Conservation (phyloP, 2,113 vertebrate genomes). For the Cheilinus undulatus region DNA sequence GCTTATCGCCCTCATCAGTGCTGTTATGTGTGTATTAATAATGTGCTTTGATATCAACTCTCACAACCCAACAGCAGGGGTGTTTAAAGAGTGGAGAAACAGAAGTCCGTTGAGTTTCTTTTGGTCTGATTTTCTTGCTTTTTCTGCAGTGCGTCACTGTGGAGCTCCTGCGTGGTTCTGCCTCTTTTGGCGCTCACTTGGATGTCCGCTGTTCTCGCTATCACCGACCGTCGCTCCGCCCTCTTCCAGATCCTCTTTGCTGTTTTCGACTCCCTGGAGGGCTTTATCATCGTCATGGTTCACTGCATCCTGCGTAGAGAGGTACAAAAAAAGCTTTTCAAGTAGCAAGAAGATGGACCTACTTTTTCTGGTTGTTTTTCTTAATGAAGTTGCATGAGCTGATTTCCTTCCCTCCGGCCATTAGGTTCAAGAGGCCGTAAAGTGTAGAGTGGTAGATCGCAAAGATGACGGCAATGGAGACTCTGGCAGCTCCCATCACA, state of each 20-base stretch:
- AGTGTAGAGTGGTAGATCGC: conserved; percentile 96
- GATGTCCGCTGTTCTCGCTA: conserved; percentile 98
- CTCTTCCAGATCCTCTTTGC: conserved; percentile 99
- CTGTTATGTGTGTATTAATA: conserved; percentile 62
- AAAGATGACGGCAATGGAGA: conserved; percentile 98
- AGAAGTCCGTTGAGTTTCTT: not conserved
- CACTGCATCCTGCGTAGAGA: conserved; percentile 97
- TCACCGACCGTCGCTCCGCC: conserved; percentile 96
- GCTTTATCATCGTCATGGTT: conserved; percentile 98
- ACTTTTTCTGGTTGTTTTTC: conserved; percentile 5
- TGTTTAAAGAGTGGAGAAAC: conserved; percentile 9
- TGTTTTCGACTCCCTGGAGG: conserved; percentile 96
- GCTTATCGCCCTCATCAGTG: conserved; percentile 60
- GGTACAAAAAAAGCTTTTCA: conserved; percentile 79
- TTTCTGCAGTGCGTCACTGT: conserved; percentile 92
- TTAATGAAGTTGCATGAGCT: conserved; percentile 15
- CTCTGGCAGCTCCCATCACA: conserved; percentile 96
- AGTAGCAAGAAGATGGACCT: not conserved
- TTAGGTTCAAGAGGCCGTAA: conserved; percentile 98
- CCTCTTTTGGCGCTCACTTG: conserved; percentile 97
- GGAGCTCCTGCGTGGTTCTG: conserved; percentile 98
- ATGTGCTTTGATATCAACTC: conserved; percentile 48
- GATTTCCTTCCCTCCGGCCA: conserved; percentile 10
- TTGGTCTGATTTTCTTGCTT: conserved; percentile 25
- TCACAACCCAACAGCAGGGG: conserved; percentile 38